Evolutionary conservation across 53 echinoderm and acorn worm genomes (phyloP).

Genomic region (Temnopleurus reevesii): DNA sequence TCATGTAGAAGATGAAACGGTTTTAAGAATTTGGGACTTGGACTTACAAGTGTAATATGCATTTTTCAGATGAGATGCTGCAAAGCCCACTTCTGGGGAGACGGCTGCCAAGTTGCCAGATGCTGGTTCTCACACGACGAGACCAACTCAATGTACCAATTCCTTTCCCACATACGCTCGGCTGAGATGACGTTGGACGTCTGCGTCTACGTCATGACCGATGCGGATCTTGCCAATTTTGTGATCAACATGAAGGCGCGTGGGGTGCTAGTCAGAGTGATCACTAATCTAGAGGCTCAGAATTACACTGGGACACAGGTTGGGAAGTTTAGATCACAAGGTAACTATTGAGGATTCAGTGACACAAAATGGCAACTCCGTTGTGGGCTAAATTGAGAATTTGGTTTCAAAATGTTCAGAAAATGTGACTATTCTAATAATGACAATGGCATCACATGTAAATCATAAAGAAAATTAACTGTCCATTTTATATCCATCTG

Average conservation of each 20-base stretch:
- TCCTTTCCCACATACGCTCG: constrained; percentile 63
- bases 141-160: constrained; percentile 69
- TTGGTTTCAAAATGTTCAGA: no score
- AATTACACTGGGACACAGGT: constrained; percentile 75
- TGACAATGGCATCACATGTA: no score
- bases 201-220: constrained; percentile 84
- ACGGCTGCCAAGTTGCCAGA: constrained; percentile 62
- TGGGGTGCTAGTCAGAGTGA: constrained; percentile 80
- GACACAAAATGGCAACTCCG: no score
- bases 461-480: no score
- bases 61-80: no score
- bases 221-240: constrained; percentile 66
- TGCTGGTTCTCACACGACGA: constrained; percentile 75
- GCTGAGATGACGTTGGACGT: constrained; percentile 76
- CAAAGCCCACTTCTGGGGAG: constrained; percentile 65
- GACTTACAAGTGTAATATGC: no score
- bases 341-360: no score
- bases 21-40: no score
- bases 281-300: constrained; percentile 80
- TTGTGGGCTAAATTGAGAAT: no score
- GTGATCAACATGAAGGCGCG: constrained; percentile 69
- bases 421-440: no score
- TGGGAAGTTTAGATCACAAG: constrained; percentile 74
- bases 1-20: no score
- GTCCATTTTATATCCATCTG: no score